phyloP scores from a whole-genome alignment of 2,113 vertebrate species.

The Trogon melanurus region DNA sequence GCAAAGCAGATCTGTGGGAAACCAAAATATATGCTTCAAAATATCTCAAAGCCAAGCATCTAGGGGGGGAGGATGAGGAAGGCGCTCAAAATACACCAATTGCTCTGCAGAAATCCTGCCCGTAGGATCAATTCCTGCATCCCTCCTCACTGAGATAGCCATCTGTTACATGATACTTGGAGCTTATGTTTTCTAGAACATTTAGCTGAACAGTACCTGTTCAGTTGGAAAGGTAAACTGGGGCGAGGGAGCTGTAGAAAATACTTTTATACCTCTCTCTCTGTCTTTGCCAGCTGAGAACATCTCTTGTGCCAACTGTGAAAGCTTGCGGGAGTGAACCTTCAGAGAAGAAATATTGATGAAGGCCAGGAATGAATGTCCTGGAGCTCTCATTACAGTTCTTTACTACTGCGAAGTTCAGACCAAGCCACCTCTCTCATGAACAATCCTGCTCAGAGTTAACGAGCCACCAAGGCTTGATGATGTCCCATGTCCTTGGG shows the following conservation, averaged over 20 bases:
- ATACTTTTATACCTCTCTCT: not conserved
- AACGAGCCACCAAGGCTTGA: rapidly evolving
- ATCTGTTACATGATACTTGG: not conserved
- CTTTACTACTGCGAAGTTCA: not conserved
- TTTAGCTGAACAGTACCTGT: not conserved
- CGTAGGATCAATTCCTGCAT: not conserved
- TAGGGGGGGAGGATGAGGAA: not conserved
- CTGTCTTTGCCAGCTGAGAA: not conserved
- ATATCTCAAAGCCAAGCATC: not conserved
- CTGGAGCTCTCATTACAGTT: not conserved
- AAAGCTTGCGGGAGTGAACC: not conserved
- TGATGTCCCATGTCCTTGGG: not conserved
- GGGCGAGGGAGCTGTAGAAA: not conserved
- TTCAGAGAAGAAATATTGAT: not conserved
- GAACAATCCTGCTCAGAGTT: not conserved
- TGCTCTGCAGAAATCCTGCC: not conserved
- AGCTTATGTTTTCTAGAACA: not conserved
- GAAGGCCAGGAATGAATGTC: not conserved
- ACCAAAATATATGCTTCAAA: not conserved
- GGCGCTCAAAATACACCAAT: not conserved
- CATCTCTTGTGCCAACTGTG: not conserved
- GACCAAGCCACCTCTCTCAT: not conserved
- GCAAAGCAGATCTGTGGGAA: not conserved
- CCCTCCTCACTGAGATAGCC: not conserved
- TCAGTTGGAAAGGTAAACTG: not conserved